phyloP scores from a whole-genome alignment of 2,888 invertebrate genomes.

The Thera obeliscata region DNA sequence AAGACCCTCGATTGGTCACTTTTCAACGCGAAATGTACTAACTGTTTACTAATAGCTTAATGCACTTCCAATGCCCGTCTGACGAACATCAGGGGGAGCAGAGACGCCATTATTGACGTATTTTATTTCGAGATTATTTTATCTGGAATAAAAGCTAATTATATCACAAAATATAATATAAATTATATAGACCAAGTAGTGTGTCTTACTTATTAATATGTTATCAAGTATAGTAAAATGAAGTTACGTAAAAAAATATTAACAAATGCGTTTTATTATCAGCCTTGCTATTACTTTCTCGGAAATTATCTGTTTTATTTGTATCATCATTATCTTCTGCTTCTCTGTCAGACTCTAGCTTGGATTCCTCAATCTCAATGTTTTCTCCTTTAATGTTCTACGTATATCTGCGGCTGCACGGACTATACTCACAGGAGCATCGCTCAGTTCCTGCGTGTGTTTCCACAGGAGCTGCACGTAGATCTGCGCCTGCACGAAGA shows the following conservation, averaged over 20 bases:
- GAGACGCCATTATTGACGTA: conserved; percentile 29
- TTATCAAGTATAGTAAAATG: too few species aligned
- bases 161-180: not conserved
- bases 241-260: too few species aligned
- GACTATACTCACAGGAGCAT: conserved; percentile 70
- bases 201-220: too few species aligned
- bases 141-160: not conserved
- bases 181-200: too few species aligned
- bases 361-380: too few species aligned
- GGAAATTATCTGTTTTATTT: too few species aligned
- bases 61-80: conserved; percentile 67
- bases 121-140: conserved; percentile 20
- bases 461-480: conserved; percentile 95
- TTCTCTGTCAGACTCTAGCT: too few species aligned
- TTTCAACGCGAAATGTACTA: conserved; percentile 54
- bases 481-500: conserved; percentile 84
- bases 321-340: too few species aligned
- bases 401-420: too few species aligned
- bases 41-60: conserved; percentile 77
- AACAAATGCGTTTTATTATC: too few species aligned
- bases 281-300: too few species aligned
- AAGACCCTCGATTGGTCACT: conserved; percentile 32
- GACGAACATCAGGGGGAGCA: conserved; percentile 56
- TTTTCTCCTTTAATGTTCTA: too few species aligned
- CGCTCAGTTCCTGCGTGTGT: conserved; percentile 80